These are phyloP conservation scores for Otocyon megalotis DNA, from an alignment of 2,113 vertebrate genomes.

Conservation along the genomic window DNA sequence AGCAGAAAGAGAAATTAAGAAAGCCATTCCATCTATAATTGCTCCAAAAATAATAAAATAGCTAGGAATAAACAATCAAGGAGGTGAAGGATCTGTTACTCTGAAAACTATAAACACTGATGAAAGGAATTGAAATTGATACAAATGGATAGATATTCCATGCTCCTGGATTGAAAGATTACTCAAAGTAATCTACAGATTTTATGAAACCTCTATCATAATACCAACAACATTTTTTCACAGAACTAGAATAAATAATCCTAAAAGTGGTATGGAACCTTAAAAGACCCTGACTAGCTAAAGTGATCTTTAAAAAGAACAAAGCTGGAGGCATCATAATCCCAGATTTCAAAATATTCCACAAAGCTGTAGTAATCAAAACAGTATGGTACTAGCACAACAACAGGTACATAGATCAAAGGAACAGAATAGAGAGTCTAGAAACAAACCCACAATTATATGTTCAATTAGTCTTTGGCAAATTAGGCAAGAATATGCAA, in stretches of 20 bases:
- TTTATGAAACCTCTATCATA: not conserved
- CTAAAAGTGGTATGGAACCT: not conserved
- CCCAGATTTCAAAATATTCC: not conserved
- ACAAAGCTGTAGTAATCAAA: not conserved
- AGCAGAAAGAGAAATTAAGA: not conserved
- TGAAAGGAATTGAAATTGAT: not conserved
- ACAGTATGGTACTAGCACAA: not conserved
- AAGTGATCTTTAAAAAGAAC: not conserved
- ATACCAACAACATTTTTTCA: not conserved
- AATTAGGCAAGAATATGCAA: not conserved
- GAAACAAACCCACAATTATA: not conserved
- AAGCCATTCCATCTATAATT: not conserved
- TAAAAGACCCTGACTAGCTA: not conserved
- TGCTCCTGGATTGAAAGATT: not conserved
- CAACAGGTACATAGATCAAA: not conserved
- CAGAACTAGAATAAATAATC: not conserved
- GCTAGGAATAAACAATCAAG: not conserved
- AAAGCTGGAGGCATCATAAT: not conserved
- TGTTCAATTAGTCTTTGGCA: not conserved
- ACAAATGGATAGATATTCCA: not conserved
- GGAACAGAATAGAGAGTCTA: not conserved
- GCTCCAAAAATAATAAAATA: not conserved
- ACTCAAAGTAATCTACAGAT: not conserved
- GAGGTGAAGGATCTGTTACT: not conserved
- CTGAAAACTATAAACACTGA: not conserved